Evolutionary conservation across 2,113 vertebrate species (phyloP), one percentile per base, ranked within the genome.

Genomic region (Scolopax mira): DNA sequence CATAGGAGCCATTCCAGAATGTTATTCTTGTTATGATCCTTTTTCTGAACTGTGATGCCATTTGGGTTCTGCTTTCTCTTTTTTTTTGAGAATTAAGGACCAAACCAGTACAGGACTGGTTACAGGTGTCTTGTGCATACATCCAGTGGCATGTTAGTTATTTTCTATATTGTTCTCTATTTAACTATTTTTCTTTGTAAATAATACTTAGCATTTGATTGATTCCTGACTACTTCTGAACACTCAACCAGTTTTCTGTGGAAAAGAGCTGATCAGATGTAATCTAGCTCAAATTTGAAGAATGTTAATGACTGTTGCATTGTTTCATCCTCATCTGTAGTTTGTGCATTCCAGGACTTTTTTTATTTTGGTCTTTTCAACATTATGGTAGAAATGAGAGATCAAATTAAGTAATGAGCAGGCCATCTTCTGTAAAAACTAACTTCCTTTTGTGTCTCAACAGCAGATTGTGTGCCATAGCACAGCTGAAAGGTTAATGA

Each of bases 11-110:
- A 14, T 78, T 81, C 31, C 37, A 80, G 67, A 80, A 61, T 77
- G 66, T 52, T 85, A 3, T 5, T n/a, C 0, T 1, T 81, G 27
- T 69, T 57, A 37, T 2, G 3, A 33, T 7, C 7, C 4, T 60
- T 31, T 75, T 44, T 72, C 48, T 85, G 54, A 79, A 33, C 33
- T 37, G 23, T 11, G 4, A 30, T 85, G 57, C 30, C 37, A 19
- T 78, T 73, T 54, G n/a, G 18, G 17, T 75, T 90, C 54, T 88
- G 8, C 54, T 73, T 2, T 66, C 21, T 27, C 4, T 21, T 81
- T 54, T 44, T 64, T 46, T 82, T 46, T 49, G 35, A 66, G 60
- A 78, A 52, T 28, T 11, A 66, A 22, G 24, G 51, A 55, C 39
- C 28, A 51, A 19, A 91, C 62, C 33, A 64, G 18, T 35, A 66